Base-by-base conservation (phyloP, 2,888 invertebrate species). In the Iphiclides podalirius region DNA sequence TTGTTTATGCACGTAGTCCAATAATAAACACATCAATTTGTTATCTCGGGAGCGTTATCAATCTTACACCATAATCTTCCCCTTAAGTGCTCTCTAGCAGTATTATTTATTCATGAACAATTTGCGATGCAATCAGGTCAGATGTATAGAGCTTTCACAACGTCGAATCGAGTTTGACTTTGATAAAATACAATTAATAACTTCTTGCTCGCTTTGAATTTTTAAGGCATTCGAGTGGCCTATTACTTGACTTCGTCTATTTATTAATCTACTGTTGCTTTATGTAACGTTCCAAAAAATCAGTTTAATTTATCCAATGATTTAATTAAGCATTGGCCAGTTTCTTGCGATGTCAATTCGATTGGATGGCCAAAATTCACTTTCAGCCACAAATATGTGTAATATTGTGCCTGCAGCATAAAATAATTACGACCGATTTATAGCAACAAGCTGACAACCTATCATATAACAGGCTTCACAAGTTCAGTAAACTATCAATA, bases 81-180 rank as follows among this genome's bases (percentile, higher is more conserved):
- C 69, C 72, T 74, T 75, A 78, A 76, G 66, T 63, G 66, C 64
- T 67, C 72, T 73, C 68, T 72, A 66, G 66, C 62, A 62, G 64
- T 77, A 81, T 86, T 84, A 86, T 81, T 81, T 87, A 86, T 87
- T 87, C 85, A 87, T 86, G 85, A 84, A 81, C 80, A 87, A 86
- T 86, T 84, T 87, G 77, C 72, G 76, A 80, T 83, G 81, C 82
- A 85, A 85, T 85, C 83, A 81, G 83, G 81, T 81, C 78, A 80
- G 72, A 75, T 74, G 72, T 64, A 48, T 37, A 67, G 67, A 66
- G 63, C 72, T 61, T 61, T 64, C 61, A 69, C 73, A 73, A 78
- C 76, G 75, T 77, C 71, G 69, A 74, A 79, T 78, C 76, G 66
- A 65, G 72, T 77, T 79, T 71, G 76, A 78, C 79, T 81, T 77